phyloP scores from a whole-genome alignment of 2,888 invertebrate species.

The Neocrepidodera transversa region DNA sequence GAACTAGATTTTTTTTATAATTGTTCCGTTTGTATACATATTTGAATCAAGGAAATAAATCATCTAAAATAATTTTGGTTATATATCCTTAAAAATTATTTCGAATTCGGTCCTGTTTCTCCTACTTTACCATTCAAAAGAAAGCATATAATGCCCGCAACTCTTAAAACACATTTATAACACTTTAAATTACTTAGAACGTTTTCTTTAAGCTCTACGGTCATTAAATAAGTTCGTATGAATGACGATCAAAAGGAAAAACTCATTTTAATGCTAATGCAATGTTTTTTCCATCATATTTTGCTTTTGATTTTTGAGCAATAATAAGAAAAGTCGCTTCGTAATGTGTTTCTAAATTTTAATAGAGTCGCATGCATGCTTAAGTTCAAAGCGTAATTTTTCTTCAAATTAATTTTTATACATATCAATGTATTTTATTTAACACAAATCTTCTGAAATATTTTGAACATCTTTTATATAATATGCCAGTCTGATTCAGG shows the following conservation, averaged over 20 bases:
- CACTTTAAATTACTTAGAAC: slow-evolving; percentile 37
- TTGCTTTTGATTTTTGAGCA: background rate
- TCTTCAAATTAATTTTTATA: too few relatives aligned
- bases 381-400: too few relatives aligned
- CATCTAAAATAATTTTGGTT: too few relatives aligned
- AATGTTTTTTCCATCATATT: slow-evolving; percentile 19
- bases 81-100: background rate
- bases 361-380: background rate
- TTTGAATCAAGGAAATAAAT: too few relatives aligned
- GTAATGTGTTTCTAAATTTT: background rate
- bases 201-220: slow-evolving; percentile 31
- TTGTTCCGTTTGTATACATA: too few relatives aligned
- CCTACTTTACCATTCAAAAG: slow-evolving; percentile 9
- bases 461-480: too few relatives aligned
- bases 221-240: slow-evolving; percentile 40
- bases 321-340: slow-evolving; percentile 11
- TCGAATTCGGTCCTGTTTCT: background rate
- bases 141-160: slow-evolving; percentile 25
- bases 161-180: slow-evolving; percentile 31
- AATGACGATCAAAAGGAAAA: slow-evolving; percentile 33
- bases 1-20: too few relatives aligned
- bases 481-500: too few relatives aligned
- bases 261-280: slow-evolving; percentile 27
- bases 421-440: too few relatives aligned
- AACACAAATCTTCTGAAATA: too few relatives aligned